Percentiles rank a stretch among this genome's conserved stretches.
Conservation (phyloP, 2,797 vertebrate species). For the Hirundo rustica region DNA sequence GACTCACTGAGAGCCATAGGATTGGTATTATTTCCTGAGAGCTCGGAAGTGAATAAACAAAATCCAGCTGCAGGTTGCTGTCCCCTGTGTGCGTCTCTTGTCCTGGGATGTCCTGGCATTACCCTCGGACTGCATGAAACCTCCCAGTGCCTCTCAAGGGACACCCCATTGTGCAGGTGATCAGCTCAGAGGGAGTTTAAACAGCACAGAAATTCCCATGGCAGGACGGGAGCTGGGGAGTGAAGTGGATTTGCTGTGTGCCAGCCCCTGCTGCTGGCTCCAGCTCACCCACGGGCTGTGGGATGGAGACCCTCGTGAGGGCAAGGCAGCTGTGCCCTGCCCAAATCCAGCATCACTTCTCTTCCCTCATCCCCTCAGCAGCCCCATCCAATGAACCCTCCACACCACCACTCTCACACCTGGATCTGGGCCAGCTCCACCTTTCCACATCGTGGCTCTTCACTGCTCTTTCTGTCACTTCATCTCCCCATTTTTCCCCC, state of each 20-base stretch:
- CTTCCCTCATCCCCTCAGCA: not conserved
- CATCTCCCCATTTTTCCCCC: not conserved
- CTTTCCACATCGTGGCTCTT: not conserved
- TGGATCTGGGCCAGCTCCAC: not conserved
- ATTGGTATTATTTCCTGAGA: not conserved
- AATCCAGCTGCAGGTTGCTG: not conserved
- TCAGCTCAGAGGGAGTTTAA: not conserved
- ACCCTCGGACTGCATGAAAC: not conserved
- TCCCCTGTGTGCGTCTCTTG: not conserved
- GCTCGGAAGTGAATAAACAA: not conserved
- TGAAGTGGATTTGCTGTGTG: not conserved
- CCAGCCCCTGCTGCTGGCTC: not conserved
- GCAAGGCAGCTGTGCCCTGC: not conserved
- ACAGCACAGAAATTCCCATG: not conserved
- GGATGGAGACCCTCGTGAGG: fast-evolving
- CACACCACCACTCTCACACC: not conserved
- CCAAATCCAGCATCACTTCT: not conserved
- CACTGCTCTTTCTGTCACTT: not conserved
- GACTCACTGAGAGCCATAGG: not conserved
- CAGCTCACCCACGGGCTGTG: not conserved
- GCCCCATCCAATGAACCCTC: not conserved
- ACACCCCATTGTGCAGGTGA: not conserved
- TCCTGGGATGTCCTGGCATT: not conserved
- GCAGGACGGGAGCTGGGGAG: not conserved
- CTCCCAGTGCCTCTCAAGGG: not conserved